Evolutionary conservation across 1,140 invertebrate species (phyloP).

Genomic region (Medauroidea extradentata): DNA sequence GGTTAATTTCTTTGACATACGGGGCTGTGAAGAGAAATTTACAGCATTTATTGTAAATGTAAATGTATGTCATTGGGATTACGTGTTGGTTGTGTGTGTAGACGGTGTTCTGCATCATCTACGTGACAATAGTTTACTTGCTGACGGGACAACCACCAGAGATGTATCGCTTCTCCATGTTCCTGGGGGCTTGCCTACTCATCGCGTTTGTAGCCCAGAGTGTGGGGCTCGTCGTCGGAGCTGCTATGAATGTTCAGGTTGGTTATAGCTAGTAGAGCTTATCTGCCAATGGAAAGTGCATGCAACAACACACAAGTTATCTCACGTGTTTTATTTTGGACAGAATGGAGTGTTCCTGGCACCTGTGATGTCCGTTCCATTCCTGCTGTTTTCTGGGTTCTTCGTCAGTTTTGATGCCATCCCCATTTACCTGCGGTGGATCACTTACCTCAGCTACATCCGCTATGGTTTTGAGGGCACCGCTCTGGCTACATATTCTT

Average conservation of each 20-base stretch:
- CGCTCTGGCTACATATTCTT: constrained; percentile 89
- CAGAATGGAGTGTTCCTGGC: constrained; percentile 95
- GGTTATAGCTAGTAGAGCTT: no score
- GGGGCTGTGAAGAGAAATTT: no score
- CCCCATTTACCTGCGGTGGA: constrained; percentile 90
- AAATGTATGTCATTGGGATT: neutral
- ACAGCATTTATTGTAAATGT: no score
- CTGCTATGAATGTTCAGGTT: constrained; percentile 85
- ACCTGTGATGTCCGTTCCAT: constrained; percentile 91
- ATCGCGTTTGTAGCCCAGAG: constrained; percentile 95
- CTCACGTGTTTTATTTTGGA: constrained; percentile 20
- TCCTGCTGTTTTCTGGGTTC: constrained; percentile 92
- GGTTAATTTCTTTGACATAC: no score
- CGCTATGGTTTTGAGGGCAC: constrained; percentile 94
- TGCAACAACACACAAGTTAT: no score
- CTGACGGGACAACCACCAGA: constrained; percentile 91
- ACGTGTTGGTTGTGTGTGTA: constrained; percentile 42
- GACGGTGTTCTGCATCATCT: constrained; percentile 85
- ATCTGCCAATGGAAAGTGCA: no score
- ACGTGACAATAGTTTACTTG: constrained; percentile 91
- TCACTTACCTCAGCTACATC: constrained; percentile 93
- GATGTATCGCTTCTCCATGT: constrained; percentile 79
- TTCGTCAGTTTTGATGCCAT: constrained; percentile 97
- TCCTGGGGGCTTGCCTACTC: constrained; percentile 79
- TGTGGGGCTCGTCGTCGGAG: constrained; percentile 90